Conservation (phyloP, 2,113 vertebrate species). For the Eidolon helvum region DNA sequence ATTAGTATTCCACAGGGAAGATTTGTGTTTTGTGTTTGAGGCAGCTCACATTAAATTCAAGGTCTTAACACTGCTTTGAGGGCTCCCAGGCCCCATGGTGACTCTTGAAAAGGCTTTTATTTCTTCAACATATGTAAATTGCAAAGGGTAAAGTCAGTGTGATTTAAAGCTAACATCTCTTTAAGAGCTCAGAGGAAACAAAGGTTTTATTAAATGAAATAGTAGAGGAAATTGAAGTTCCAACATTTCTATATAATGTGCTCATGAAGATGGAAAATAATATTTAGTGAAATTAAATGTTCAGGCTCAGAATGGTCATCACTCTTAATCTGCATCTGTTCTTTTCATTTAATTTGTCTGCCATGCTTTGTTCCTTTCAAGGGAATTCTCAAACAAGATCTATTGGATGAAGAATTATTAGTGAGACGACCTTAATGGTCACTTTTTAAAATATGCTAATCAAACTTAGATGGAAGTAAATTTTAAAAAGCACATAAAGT, state of each 20-base stretch:
- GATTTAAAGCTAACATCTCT: constrained; percentile 85
- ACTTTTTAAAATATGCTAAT: constrained; percentile 60
- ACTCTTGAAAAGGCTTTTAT: constrained; percentile 84
- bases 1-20: constrained; percentile 81
- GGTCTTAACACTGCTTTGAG: constrained; percentile 83
- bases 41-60: constrained; percentile 83
- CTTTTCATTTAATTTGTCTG: constrained; percentile 79
- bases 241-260: constrained; percentile 76
- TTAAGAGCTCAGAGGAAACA: constrained; percentile 82
- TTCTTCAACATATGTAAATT: constrained; percentile 85
- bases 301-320: constrained; percentile 76
- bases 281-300: constrained; percentile 85
- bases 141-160: constrained; percentile 80
- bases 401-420: constrained; percentile 70
- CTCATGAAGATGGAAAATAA: constrained; percentile 81
- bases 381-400: constrained; percentile 68
- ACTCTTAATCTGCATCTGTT: constrained; percentile 75
- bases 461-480: constrained; percentile 44
- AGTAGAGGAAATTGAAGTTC: constrained; percentile 80
- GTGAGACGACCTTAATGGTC: constrained; percentile 48
- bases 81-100: constrained; percentile 73
- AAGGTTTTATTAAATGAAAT: constrained; percentile 83
- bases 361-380: constrained; percentile 67
- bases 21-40: constrained; percentile 80
- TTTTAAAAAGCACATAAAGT: constrained; percentile 39